Evolutionary conservation across 2,113 vertebrate species (phyloP).

Genomic region (Malurus melanocephalus): DNA sequence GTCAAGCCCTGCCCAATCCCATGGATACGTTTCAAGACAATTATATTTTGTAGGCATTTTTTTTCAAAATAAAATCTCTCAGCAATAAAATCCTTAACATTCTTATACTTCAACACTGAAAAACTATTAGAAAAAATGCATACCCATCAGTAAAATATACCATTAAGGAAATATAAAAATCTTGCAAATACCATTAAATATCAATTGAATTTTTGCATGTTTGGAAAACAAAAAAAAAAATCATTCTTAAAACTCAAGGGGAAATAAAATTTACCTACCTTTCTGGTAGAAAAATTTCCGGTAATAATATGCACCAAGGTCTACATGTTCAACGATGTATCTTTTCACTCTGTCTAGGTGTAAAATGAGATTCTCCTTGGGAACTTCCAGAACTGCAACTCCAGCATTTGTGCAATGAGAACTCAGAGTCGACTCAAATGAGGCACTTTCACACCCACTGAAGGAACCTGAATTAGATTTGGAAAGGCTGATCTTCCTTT

Average conservation of each 20-base stretch:
- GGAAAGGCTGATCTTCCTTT: constrained; percentile 84
- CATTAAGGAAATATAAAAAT: neutral
- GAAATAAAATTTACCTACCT: constrained; percentile 73
- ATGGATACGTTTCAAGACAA: neutral
- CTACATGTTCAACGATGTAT: constrained; percentile 92
- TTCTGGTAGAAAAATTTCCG: constrained; percentile 91
- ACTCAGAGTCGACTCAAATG: constrained; percentile 87
- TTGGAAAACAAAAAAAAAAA: neutral
- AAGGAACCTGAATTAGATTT: constrained; percentile 87
- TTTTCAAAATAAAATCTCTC: neutral
- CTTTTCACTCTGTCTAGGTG: constrained; percentile 88
- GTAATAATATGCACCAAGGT: constrained; percentile 92
- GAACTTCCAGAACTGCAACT: constrained; percentile 90
- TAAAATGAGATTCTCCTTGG: constrained; percentile 84
- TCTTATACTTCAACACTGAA: neutral
- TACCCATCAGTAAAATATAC: neutral
- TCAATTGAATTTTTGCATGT: neutral
- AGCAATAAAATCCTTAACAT: neutral
- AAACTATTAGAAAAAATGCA: neutral
- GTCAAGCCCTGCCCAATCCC: neutral
- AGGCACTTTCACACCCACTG: constrained; percentile 81
- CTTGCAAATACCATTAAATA: neutral
- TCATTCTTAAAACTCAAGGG: neutral
- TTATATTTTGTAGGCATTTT: neutral
- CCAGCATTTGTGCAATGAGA: constrained; percentile 93